phyloP scores from a whole-genome alignment of 1,140 invertebrate genomes.

The Stratiolaelaps scimitus region DNA sequence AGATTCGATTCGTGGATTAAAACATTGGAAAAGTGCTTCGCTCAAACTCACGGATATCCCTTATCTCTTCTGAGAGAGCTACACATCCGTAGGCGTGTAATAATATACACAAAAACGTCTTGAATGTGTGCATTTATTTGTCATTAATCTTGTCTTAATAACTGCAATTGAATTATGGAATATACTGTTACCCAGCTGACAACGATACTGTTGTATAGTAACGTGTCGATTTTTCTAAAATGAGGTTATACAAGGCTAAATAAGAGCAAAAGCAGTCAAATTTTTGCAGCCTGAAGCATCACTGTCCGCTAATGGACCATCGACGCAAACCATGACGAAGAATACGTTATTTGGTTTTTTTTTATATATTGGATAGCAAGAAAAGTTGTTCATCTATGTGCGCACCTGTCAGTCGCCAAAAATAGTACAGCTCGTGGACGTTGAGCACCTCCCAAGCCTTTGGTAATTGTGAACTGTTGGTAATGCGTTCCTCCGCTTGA shows the following conservation, averaged over 20 bases:
- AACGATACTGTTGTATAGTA: too few relatives aligned
- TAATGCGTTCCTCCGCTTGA: slow-evolving; percentile 17
- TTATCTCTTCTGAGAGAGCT: too few relatives aligned
- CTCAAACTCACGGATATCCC: too few relatives aligned
- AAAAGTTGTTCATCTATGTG: background rate
- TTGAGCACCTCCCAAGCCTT: slow-evolving; percentile 28
- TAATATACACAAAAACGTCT: too few relatives aligned
- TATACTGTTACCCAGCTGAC: too few relatives aligned
- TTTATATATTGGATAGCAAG: background rate
- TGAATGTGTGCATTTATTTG: too few relatives aligned
- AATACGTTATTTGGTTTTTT: slow-evolving; percentile 23
- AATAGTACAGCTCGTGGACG: slow-evolving; percentile 33
- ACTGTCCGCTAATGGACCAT: slow-evolving; percentile 5
- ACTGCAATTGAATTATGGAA: too few relatives aligned
- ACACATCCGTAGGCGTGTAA: too few relatives aligned
- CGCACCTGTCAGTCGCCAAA: slow-evolving; percentile 33
- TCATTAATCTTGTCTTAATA: too few relatives aligned
- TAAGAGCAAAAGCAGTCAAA: slow-evolving; percentile 22
- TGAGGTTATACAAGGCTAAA: slow-evolving; percentile 9
- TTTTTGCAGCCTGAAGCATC: background rate
- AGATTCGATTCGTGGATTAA: too few relatives aligned
- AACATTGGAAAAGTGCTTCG: too few relatives aligned
- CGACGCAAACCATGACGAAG: slow-evolving; percentile 26
- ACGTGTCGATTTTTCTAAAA: too few relatives aligned
- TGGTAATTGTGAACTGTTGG: slow-evolving; percentile 18